Conservation (phyloP, 2,888 invertebrate genomes). For the Trichogramma evanescens region DNA sequence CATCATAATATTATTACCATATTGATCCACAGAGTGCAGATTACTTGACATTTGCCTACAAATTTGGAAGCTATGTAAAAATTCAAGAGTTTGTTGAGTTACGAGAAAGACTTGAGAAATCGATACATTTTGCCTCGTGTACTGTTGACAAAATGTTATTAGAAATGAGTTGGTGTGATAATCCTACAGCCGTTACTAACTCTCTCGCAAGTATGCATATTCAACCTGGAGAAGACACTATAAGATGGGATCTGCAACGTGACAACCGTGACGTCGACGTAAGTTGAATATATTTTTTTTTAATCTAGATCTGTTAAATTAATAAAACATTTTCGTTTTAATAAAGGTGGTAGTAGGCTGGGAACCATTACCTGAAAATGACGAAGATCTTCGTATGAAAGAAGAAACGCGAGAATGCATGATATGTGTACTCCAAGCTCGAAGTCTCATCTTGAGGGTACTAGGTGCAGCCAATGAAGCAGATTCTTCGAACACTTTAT, state of each 20-base stretch:
- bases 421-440: slow-evolving; percentile 35
- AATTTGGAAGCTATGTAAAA: slow-evolving; percentile 90
- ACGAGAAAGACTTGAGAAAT: slow-evolving; percentile 71
- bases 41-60: slow-evolving; percentile 85
- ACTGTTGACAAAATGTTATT: slow-evolving; percentile 64
- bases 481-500: slow-evolving; percentile 31
- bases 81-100: slow-evolving; percentile 84
- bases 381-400: slow-evolving; percentile 35
- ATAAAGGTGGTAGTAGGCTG: slow-evolving; percentile 40
- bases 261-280: slow-evolving; percentile 45
- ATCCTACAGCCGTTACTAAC: slow-evolving; percentile 30
- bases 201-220: slow-evolving; percentile 38
- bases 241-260: slow-evolving; percentile 37
- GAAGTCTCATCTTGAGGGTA: slow-evolving; percentile 39
- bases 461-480: slow-evolving; percentile 35
- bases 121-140: slow-evolving; percentile 66
- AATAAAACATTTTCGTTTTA: background rate
- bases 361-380: slow-evolving; percentile 35
- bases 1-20: background rate
- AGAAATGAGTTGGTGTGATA: slow-evolving; percentile 52
- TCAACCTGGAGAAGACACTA: slow-evolving; percentile 36
- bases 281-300: slow-evolving; percentile 11
- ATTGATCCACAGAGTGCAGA: slow-evolving; percentile 66
- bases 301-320: background rate
- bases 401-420: slow-evolving; percentile 40